Base-by-base conservation (phyloP, 2,888 invertebrate genomes). In the Scotopteryx bipunctaria region DNA sequence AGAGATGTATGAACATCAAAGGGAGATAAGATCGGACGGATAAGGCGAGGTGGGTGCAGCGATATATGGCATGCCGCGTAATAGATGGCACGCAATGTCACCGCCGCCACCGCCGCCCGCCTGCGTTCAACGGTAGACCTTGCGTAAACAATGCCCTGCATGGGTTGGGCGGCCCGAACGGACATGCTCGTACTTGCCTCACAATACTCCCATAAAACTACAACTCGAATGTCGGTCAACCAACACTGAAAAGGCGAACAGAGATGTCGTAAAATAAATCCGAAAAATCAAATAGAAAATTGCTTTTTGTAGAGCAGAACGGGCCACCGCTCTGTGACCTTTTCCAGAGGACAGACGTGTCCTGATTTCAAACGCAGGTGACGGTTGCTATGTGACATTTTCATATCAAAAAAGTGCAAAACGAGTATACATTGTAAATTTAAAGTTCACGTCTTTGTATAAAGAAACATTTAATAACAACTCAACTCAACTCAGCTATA, bases 261-360 rank as follows among this genome's bases (percentile, higher is more conserved):
- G 17, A 25, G 9, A 42, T 37, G 19, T 36, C 37, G 37, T 33
- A 27, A 29, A 14, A 32, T 42, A 33, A 32, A 43, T 15, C 16
- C 9, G 33, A 17, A 50, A 47, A 58, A 53, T 51, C 46, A 59
- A 48, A 29, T 25, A 23, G 29, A 45, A 38, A 59, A 52, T 57
- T 15, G 36, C 47, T 38, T 57, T 52, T 64, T 60, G 57, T 57
- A 63, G 66, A 61, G 58, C 61, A 57, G 53, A 61, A 58, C 61
- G 59, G 60, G 60, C 66, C 37, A 53, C 42, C 55, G 47, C 47
- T 46, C 50, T 42, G 48, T 57, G 74, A 75, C 76, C 74, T 75
- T 76, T 72, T 58, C 45, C 55, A 69, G 48, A 65, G 64, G 63
- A 63, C 64, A 60, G 62, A 76, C 77, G 76, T 78, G 77, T 67